phyloP scores from a whole-genome alignment of 2,888 invertebrate species.

The Phalangium opilio region DNA sequence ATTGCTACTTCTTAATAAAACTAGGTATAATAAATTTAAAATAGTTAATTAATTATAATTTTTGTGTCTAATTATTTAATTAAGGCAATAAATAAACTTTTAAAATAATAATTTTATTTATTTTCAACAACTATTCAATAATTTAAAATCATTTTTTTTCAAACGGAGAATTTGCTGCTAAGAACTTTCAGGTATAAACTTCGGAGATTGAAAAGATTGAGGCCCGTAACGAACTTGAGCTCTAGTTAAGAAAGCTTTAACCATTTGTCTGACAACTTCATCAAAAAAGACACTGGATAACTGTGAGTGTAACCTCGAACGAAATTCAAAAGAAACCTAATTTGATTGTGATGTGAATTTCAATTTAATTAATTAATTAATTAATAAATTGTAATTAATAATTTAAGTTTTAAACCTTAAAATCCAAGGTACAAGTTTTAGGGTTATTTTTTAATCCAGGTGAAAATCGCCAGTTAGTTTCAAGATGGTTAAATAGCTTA shows the following conservation, averaged over 20 bases:
- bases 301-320: constrained; percentile 70
- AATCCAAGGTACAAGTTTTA: constrained; percentile 74
- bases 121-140: no score
- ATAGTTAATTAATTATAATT: no score
- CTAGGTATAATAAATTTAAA: no score
- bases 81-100: no score
- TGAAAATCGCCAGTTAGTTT: constrained; percentile 82
- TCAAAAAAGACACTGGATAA: constrained; percentile 87
- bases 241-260: constrained; percentile 75
- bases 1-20: no score
- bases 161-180: no score
- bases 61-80: no score
- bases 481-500: constrained; percentile 66
- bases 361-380: neutral
- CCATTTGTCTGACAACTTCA: constrained; percentile 89
- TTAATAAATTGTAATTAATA: neutral
- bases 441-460: constrained; percentile 56
- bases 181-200: no score
- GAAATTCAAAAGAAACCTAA: constrained; percentile 67
- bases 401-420: constrained; percentile 37
- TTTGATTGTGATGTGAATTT: neutral
- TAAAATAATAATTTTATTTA: no score
- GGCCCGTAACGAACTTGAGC: constrained; percentile 61
- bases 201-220: constrained; percentile 30
- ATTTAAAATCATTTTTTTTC: no score